Conservation (phyloP, 2,797 vertebrate genomes). For the Podargus strigoides region DNA sequence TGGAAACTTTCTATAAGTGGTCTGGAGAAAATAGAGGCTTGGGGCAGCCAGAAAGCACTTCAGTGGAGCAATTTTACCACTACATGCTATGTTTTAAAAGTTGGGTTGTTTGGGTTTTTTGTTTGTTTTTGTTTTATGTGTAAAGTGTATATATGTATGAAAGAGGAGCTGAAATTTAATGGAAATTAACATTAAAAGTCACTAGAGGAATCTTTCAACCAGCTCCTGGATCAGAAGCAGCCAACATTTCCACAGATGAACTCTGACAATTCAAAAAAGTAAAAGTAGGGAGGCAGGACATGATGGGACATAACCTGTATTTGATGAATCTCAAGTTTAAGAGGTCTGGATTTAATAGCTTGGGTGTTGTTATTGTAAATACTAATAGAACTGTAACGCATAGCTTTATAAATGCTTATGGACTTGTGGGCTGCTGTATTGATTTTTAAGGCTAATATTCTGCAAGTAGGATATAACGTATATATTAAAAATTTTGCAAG, state of each 20-base stretch:
- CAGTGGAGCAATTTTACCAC: neutral
- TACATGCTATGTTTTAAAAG: neutral
- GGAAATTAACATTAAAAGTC: neutral
- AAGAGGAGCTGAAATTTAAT: neutral
- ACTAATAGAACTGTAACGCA: neutral
- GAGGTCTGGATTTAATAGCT: neutral
- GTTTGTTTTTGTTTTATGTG: neutral
- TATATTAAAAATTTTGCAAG: neutral
- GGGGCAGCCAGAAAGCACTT: neutral
- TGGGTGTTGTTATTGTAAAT: neutral
- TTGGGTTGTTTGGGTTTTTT: neutral
- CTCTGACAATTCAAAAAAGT: neutral
- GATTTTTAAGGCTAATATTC: neutral
- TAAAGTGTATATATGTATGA: neutral
- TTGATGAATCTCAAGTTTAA: neutral
- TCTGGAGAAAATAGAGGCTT: neutral
- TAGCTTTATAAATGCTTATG: neutral
- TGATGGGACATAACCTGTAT: neutral
- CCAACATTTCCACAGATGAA: neutral
- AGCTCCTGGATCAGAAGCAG: neutral
- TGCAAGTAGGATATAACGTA: neutral
- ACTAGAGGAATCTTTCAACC: neutral
- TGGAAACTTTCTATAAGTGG: neutral
- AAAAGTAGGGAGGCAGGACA: rapidly evolving
- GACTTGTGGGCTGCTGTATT: neutral